phyloP scores from a whole-genome alignment of 1,140 invertebrate genomes.

The Paralvinella palmiformis region DNA sequence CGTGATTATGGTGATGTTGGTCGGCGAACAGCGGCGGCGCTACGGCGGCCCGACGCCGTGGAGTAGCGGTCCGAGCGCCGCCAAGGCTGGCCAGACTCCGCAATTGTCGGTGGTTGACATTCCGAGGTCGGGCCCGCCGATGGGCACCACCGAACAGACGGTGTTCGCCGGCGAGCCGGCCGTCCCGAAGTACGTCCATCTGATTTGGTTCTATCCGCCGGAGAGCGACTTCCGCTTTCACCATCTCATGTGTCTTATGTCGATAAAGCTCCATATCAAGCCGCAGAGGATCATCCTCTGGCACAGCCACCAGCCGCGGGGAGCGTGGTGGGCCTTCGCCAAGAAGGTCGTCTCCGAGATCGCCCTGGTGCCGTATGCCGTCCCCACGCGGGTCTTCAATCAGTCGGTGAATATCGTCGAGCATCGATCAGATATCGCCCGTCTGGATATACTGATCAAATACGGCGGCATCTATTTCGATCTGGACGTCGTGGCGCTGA shows the following conservation, averaged over 20 bases:
- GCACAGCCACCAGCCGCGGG: slow-evolving; percentile 9
- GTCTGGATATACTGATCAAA: slow-evolving; percentile 13
- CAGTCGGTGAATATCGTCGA: slow-evolving; percentile 8
- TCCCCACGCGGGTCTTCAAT: slow-evolving; percentile 7
- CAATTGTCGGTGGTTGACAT: too few species aligned
- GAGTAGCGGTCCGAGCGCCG: too few species aligned
- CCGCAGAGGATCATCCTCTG: slow-evolving; percentile 15
- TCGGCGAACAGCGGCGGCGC: too few species aligned
- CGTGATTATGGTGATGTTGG: too few species aligned
- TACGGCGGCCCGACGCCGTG: too few species aligned
- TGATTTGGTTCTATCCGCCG: slow-evolving; percentile 18
- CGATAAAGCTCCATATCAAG: slow-evolving; percentile 5
- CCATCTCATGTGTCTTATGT: slow-evolving; percentile 11
- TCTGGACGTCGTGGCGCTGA: slow-evolving; percentile 16
- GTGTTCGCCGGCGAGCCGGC: too few species aligned
- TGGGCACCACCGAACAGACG: too few species aligned
- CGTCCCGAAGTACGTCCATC: slow-evolving; percentile 16
- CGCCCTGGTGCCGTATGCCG: background rate
- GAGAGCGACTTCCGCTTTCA: slow-evolving; percentile 15
- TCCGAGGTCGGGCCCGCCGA: too few species aligned
- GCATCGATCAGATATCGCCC: slow-evolving; percentile 17
- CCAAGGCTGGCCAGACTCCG: too few species aligned
- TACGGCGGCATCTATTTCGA: slow-evolving; percentile 20
- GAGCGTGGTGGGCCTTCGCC: slow-evolving; percentile 14
- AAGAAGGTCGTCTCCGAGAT: background rate